Conservation (phyloP, 1,140 invertebrate genomes). For the Meloidogyne hapla region DNA sequence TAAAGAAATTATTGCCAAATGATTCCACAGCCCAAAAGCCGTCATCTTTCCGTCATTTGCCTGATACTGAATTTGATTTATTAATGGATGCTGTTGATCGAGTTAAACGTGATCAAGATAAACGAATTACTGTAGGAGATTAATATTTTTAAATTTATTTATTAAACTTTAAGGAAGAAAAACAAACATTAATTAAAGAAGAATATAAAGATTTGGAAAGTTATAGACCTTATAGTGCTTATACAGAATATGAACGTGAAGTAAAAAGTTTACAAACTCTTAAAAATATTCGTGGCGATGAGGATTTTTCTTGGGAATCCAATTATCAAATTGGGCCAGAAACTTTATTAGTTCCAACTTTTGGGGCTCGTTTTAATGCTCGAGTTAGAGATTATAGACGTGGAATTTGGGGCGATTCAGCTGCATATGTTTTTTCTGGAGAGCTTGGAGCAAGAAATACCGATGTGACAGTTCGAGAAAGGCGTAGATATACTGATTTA, state of each 20-base stretch:
- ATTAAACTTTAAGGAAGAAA: neutral
- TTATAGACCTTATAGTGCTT: constrained; percentile 52
- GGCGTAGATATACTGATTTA: constrained; percentile 56
- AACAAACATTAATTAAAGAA: neutral
- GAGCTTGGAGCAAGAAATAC: constrained; percentile 55
- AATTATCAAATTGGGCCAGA: constrained; percentile 82
- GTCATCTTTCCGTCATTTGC: constrained; percentile 22
- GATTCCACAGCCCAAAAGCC: constrained; percentile 1
- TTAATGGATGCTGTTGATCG: constrained; percentile 58
- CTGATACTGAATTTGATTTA: constrained; percentile 56
- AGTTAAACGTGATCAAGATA: constrained; percentile 43
- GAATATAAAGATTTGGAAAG: constrained; percentile 51
- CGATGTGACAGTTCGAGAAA: constrained; percentile 60
- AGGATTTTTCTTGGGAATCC: constrained; percentile 60
- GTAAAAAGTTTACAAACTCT: constrained; percentile 7
- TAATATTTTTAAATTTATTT: neutral
- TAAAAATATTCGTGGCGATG: constrained; percentile 34
- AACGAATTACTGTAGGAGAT: neutral
- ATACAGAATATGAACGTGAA: constrained; percentile 19
- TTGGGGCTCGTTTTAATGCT: constrained; percentile 81
- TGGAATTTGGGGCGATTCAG: constrained; percentile 59
- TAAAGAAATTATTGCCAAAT: constrained; percentile 37
- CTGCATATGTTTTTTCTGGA: constrained; percentile 56
- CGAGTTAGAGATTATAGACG: constrained; percentile 62
- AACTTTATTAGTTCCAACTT: constrained; percentile 84